These are phyloP conservation scores for Axinella damicornis DNA, from an alignment of 37 sponge, comb jelly and placozoan species.

Conservation along the genomic window DNA sequence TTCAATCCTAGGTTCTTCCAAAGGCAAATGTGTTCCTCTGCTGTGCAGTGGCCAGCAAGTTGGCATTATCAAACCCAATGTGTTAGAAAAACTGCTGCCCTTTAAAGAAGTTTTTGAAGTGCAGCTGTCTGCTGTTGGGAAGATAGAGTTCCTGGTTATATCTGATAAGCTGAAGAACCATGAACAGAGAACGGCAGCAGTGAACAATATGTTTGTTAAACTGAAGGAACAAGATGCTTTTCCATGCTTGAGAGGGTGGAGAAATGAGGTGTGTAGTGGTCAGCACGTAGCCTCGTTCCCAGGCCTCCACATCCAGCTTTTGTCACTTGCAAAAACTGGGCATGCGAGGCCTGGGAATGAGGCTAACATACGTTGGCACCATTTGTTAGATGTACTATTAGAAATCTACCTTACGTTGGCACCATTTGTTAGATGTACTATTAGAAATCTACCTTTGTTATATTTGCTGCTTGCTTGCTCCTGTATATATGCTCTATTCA, in stretches of 20 bases:
- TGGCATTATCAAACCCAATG: constrained; percentile 12
- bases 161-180: constrained; percentile 16
- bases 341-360: no score
- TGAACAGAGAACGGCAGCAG: constrained; percentile 39
- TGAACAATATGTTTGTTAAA: constrained; percentile 29
- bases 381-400: no score
- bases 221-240: constrained; percentile 33
- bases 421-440: no score
- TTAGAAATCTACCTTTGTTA: no score
- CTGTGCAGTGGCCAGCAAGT: constrained; percentile 21
- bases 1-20: constrained; percentile 13
- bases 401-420: no score
- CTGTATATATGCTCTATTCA: no score
- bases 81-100: constrained; percentile 3
- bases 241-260: constrained; percentile 56
- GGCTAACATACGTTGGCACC: no score
- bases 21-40: constrained; percentile 27
- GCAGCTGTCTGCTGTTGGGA: background rate
- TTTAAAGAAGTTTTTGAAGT: constrained; percentile 14
- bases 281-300: no score
- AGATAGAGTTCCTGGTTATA: background rate
- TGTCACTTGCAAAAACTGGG: no score
- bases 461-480: no score
- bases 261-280: constrained; percentile 36
- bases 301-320: no score